Conservation (phyloP, 2,113 vertebrate genomes). For the Seriola rivoliana region DNA sequence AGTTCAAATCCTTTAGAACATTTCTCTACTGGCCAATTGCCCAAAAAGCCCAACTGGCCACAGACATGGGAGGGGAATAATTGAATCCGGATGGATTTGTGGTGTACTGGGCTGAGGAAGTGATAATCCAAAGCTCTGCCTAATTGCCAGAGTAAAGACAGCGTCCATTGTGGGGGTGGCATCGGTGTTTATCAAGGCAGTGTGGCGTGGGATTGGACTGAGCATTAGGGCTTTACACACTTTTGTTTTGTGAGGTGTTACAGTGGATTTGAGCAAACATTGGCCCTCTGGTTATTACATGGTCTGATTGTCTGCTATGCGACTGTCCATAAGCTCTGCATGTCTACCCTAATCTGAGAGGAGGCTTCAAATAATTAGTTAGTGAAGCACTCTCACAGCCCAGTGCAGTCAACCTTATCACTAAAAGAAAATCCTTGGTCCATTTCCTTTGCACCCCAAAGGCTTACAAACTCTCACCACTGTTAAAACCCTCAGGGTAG, state of each 20-base stretch:
- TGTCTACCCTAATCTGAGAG: constrained; percentile 71
- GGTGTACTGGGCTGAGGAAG: constrained; percentile 63
- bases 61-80: constrained; percentile 70
- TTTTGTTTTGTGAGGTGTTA: constrained; percentile 80
- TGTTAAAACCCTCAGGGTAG: constrained; percentile 44
- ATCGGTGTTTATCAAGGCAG: constrained; percentile 69
- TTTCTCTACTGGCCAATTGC: constrained; percentile 46
- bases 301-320: constrained; percentile 74
- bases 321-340: constrained; percentile 67
- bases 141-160: constrained; percentile 82
- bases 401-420: constrained; percentile 65
- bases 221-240: constrained; percentile 66
- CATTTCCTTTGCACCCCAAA: constrained; percentile 65
- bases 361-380: constrained; percentile 77
- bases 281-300: constrained; percentile 73
- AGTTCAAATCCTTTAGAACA: constrained; percentile 51
- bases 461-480: constrained; percentile 64
- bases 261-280: constrained; percentile 78
- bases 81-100: constrained; percentile 78
- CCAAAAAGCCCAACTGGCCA: constrained; percentile 68
- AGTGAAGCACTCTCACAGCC: constrained; percentile 70
- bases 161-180: constrained; percentile 67
- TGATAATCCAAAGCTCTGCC: constrained; percentile 78
- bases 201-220: constrained; percentile 72
- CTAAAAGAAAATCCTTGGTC: constrained; percentile 66